Conservation (phyloP, 2,113 vertebrate genomes). For the Alouatta palliata region DNA sequence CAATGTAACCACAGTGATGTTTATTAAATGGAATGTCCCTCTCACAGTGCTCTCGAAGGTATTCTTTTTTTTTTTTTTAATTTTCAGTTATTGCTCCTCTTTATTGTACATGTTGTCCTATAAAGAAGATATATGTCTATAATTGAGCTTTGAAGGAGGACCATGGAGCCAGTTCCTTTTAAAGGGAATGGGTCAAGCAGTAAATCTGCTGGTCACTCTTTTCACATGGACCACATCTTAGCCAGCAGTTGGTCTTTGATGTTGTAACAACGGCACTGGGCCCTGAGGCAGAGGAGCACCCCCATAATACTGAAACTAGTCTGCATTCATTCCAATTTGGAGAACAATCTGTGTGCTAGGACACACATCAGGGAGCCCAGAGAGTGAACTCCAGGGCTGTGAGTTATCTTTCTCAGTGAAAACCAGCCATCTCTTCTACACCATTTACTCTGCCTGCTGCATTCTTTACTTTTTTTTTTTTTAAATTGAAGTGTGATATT, state of each 20-base stretch:
- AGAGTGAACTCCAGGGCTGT: conserved; percentile 41
- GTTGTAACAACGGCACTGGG: conserved; percentile 86
- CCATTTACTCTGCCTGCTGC: not conserved
- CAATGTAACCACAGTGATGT: conserved; percentile 87
- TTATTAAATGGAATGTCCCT: conserved; percentile 85
- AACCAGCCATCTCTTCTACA: conserved; percentile 4
- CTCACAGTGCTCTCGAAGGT: conserved; percentile 82
- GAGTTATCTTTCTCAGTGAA: conserved; percentile 15
- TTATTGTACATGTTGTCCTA: conserved; percentile 87
- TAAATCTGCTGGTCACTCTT: conserved; percentile 89
- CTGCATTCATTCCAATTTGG: conserved; percentile 79
- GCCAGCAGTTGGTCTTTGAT: conserved; percentile 89
- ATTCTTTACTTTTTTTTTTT: not conserved
- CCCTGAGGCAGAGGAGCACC: conserved; percentile 81
- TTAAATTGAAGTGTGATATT: not conserved
- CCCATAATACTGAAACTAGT: conserved; percentile 76
- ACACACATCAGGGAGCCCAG: conserved; percentile 19
- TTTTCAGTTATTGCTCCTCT: conserved; percentile 82
- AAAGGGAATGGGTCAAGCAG: conserved; percentile 89
- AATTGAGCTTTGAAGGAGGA: conserved; percentile 85
- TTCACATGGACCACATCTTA: conserved; percentile 86
- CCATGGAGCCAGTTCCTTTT: conserved; percentile 84
- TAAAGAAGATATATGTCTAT: conserved; percentile 88
- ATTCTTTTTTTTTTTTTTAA: conserved; percentile 71
- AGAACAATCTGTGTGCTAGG: conserved; percentile 58